Conservation (phyloP, 2,888 invertebrate genomes). For the Epistrophe grossulariae region DNA sequence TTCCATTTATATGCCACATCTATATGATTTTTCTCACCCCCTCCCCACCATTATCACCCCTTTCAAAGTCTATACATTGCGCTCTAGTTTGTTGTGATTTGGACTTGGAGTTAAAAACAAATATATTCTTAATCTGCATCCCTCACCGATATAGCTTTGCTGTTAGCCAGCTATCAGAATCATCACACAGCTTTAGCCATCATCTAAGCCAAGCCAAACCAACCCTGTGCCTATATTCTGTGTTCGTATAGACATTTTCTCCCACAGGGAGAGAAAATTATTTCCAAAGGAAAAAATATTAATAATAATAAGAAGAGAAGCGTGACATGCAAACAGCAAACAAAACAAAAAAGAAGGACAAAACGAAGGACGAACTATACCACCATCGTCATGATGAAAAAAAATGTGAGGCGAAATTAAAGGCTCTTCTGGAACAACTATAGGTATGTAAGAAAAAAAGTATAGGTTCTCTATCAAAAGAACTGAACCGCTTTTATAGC, state of each 20-base stretch:
- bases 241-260: conserved; percentile 43
- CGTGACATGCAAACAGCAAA: conserved; percentile 58
- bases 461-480: conserved; percentile 17
- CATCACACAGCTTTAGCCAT: conserved; percentile 10
- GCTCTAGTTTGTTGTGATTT: conserved; percentile 69
- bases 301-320: conserved; percentile 64
- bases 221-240: background rate
- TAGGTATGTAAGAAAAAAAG: background rate
- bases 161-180: conserved; percentile 31
- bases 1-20: conserved; percentile 53
- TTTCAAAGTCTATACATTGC: conserved; percentile 5
- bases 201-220: conserved; percentile 8
- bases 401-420: conserved; percentile 56
- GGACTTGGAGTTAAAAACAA: conserved; percentile 15
- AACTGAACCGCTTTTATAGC: conserved; percentile 40
- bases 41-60: background rate
- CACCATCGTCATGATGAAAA: background rate
- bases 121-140: conserved; percentile 56
- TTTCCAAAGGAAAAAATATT: conserved; percentile 57
- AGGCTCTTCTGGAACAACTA: conserved; percentile 32
- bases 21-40: background rate
- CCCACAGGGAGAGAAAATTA: conserved; percentile 57
- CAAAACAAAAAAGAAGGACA: conserved; percentile 28
- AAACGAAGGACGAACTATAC: conserved; percentile 53
- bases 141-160: conserved; percentile 22